Base-by-base conservation (phyloP, 2,888 invertebrate genomes). In the Bugula neritina region DNA sequence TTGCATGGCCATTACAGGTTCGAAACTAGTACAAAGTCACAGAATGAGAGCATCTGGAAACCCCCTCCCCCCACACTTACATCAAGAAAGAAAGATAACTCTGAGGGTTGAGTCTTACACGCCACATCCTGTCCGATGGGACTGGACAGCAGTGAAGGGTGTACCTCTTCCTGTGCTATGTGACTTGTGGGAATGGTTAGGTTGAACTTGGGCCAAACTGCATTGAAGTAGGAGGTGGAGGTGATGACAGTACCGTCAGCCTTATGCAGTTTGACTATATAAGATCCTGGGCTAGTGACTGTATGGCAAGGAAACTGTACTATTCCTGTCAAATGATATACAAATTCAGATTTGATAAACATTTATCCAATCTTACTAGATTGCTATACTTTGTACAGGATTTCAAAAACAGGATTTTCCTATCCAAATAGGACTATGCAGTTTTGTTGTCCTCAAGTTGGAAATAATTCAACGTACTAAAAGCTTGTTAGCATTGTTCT, bases 201-300 rank as follows among this genome's bases (percentile, higher is more conserved):
- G 25, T 52, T 21, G 23, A 70, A 54, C 70, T 70, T 23, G n/a
- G 70, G 43, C 70, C 70, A 70, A 27, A 43, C 52, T 5, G 70
- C 70, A 13, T 13, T 5, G 31, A 63, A 31, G 10, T 63, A 27
- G 13, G 29, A 63, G 5, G 31, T 27, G 5, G 31, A 31, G 2
- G 63, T 10, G 3, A 63, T 21, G 5, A 29, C 63, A 25, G 29
- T n/a, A 31, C 63, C 63, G 5, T 2, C 10, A 5, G 63, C 27
- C 2, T 34, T 31, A 31, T 25, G 27, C 31, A 63, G 31, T n/a
- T 31, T 63, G 13, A 63, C 63, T 13, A 31, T 27, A 31, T 63
- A 63, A 5, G 17, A 21, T 63, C 63, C 63, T 25, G 63, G 63
- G 17, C 3, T 25, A 17, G 5, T 2, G 2, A 63, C 31, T 31